phyloP scores from a whole-genome alignment of 2,888 invertebrate genomes.

The Carcina quercana region DNA sequence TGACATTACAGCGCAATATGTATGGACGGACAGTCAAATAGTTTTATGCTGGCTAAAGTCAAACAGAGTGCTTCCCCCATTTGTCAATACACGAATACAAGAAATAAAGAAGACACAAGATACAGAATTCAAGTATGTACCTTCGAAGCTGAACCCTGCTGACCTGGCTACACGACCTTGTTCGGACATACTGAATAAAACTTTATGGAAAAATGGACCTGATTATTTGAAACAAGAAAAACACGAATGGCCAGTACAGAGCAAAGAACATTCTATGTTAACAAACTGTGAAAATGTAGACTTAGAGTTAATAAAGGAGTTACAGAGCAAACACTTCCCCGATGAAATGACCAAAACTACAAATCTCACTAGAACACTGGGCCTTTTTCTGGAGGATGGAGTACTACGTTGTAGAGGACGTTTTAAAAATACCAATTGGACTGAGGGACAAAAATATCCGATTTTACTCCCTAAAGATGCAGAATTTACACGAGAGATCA shows the following conservation, averaged over 20 bases:
- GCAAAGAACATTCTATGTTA: too few species aligned
- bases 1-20: background rate
- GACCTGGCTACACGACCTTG: conserved; percentile 4
- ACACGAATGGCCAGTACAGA: too few species aligned
- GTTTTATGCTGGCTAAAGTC: conserved; percentile 10
- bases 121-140: background rate
- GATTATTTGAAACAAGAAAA: too few species aligned
- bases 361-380: background rate
- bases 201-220: too few species aligned
- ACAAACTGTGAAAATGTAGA: background rate
- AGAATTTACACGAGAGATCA: conserved; percentile 2
- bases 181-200: too few species aligned
- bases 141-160: conserved; percentile 1
- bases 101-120: conserved; percentile 11
- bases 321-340: conserved; percentile 1
- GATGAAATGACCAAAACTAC: background rate
- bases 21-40: conserved; percentile 17
- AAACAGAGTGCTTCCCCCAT: conserved; percentile 14
- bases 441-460: conserved; percentile 6
- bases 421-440: conserved; percentile 2
- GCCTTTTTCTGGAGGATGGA: background rate
- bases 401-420: conserved; percentile 2
- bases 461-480: conserved; percentile 8
- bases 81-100: conserved; percentile 10
- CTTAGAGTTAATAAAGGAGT: background rate